These are phyloP conservation scores for Aurelia sp. DNA, from an alignment of 30 jellyfish, hydroid and myxozoan genomes.

Conservation along the genomic window DNA sequence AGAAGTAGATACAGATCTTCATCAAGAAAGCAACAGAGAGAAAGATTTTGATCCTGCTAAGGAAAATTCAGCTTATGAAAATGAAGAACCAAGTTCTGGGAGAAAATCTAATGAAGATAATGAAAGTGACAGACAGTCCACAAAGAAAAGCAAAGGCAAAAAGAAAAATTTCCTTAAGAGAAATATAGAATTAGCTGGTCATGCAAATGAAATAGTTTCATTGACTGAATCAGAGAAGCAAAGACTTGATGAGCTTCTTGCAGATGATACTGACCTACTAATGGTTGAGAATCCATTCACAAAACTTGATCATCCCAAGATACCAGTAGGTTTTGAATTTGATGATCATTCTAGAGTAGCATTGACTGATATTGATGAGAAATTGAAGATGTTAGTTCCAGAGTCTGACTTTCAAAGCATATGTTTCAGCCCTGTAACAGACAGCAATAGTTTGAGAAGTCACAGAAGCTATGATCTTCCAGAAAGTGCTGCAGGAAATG, in stretches of 20 bases:
- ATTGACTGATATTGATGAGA: conserved; percentile 77
- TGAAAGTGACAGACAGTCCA: neutral
- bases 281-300: conserved; percentile 82
- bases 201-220: conserved; percentile 76
- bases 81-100: neutral
- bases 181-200: conserved; percentile 79
- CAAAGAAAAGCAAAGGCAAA: conserved; percentile 21
- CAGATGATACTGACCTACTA: conserved; percentile 83
- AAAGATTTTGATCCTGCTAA: neutral
- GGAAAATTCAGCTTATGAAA: neutral
- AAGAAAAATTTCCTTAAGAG: conserved; percentile 69
- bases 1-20: conserved; percentile 41
- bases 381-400: conserved; percentile 72
- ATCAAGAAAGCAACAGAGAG: neutral
- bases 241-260: conserved; percentile 79
- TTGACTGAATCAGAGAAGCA: conserved; percentile 77
- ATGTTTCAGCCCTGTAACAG: conserved; percentile 51
- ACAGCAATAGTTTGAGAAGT: conserved; percentile 20
- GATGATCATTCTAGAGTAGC: conserved; percentile 54
- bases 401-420: conserved; percentile 65
- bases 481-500: neutral
- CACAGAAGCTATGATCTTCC: conserved; percentile 22
- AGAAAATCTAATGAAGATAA: neutral
- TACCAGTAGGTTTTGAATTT: conserved; percentile 52
- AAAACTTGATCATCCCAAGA: neutral